Conservation (phyloP, 2,113 vertebrate species). For the Hystrix cristata region DNA sequence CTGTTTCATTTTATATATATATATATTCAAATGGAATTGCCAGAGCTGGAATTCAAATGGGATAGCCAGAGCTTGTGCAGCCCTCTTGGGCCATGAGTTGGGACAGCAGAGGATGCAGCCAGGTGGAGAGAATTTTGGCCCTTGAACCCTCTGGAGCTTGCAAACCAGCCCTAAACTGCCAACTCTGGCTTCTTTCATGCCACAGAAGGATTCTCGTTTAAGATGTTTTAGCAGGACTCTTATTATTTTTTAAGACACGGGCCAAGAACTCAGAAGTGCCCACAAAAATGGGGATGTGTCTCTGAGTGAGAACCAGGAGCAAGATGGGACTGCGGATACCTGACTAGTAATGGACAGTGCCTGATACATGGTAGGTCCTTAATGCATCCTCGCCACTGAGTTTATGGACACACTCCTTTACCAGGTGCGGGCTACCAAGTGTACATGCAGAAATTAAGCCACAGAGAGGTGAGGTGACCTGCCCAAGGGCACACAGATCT, state of each 20-base stretch:
- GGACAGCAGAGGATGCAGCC: not conserved
- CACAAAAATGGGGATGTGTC: not conserved
- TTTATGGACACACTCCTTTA: not conserved
- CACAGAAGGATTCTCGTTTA: not conserved
- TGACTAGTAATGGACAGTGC: not conserved
- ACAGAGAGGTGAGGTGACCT: not conserved
- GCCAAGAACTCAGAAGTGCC: not conserved
- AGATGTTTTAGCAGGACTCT: not conserved
- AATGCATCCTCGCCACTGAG: not conserved
- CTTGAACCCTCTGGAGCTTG: not conserved
- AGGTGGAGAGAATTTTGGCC: not conserved
- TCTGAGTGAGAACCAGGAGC: not conserved
- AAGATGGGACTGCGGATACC: fast-evolving
- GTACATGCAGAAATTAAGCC: not conserved
- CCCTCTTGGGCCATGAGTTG: not conserved
- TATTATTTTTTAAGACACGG: not conserved
- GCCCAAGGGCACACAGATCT: not conserved
- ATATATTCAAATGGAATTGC: no score
- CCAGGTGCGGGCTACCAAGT: not conserved
- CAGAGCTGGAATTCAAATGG: not conserved
- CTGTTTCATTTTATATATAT: no score
- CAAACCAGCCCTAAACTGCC: not conserved
- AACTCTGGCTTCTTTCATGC: not conserved
- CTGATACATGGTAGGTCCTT: not conserved
- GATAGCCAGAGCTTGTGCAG: not conserved